Percentiles rank a stretch among this genome's conserved stretches.
These are phyloP conservation scores for Dicyrtoma fusca DNA, from an alignment of 2,888 invertebrate genomes.

Conservation along the genomic window DNA sequence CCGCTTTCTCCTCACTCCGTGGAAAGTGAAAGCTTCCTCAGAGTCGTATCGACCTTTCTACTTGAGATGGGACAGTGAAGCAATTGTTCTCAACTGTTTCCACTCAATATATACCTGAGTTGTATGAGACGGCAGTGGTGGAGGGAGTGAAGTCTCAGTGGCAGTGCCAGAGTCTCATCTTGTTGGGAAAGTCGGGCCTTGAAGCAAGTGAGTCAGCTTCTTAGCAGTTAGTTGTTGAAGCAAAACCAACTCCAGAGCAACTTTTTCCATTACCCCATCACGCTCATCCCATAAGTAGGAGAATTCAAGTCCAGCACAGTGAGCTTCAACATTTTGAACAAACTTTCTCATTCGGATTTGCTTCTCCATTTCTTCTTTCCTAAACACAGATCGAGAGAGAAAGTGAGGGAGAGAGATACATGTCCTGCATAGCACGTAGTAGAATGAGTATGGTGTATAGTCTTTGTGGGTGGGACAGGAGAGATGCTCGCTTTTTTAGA, in stretches of 20 bases:
- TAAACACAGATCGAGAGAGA: too few relatives aligned
- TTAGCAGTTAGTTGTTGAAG: too few relatives aligned
- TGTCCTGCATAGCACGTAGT: not conserved
- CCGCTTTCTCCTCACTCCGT: conserved; percentile 11
- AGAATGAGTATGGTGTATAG: not conserved
- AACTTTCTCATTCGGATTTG: conserved; percentile 34
- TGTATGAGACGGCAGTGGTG: not conserved
- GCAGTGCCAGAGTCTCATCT: not conserved
- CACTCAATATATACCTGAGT: conserved; percentile 6
- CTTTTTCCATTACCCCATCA: conserved; percentile 37
- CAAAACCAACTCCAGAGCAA: conserved; percentile 17
- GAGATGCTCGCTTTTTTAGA: conserved; percentile 5
- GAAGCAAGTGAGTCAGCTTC: not conserved
- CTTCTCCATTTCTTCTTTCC: too few relatives aligned
- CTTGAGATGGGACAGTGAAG: conserved; percentile 9
- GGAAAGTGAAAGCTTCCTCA: not conserved
- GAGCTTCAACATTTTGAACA: conserved; percentile 32
- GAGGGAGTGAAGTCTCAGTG: too few relatives aligned
- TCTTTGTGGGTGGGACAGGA: not conserved
- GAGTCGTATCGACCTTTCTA: conserved; percentile 25
- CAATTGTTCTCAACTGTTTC: conserved; percentile 33
- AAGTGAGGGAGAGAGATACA: too few relatives aligned
- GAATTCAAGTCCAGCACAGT: conserved; percentile 6
- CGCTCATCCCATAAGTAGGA: conserved; percentile 30
- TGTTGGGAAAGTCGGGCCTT: not conserved